These are phyloP conservation scores for Canis aureus DNA, from an alignment of 2,113 vertebrate genomes.

Conservation along the genomic window DNA sequence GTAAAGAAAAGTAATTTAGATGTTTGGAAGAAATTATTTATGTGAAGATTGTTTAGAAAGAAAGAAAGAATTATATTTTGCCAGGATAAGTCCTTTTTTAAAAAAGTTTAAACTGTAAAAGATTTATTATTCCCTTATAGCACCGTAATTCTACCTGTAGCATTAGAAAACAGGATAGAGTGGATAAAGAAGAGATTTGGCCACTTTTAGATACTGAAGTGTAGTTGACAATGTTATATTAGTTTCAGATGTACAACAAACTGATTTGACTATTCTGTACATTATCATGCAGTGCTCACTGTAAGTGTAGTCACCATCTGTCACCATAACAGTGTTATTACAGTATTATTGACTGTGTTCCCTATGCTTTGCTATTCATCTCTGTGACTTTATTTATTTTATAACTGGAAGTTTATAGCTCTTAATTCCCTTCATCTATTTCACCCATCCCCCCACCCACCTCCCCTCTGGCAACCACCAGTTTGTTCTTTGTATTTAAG, in stretches of 20 bases:
- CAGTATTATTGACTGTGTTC: not conserved
- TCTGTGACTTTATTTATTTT: not conserved
- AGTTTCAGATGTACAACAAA: not conserved
- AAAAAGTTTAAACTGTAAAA: not conserved
- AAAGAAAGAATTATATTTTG: slow-evolving; percentile 8
- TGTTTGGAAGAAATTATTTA: not conserved
- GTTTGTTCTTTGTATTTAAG: not conserved
- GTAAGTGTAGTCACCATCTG: not conserved
- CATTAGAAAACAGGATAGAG: not conserved
- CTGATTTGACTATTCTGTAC: not conserved
- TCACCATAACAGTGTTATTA: not conserved
- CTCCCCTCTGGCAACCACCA: not conserved
- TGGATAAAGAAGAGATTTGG: not conserved
- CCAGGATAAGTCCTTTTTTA: slow-evolving; percentile 1
- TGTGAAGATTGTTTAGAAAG: slow-evolving; percentile 9
- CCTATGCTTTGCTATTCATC: not conserved
- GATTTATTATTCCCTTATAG: not conserved
- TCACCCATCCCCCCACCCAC: not conserved
- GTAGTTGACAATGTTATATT: not conserved
- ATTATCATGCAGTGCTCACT: not conserved
- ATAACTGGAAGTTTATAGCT: not conserved
- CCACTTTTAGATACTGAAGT: not conserved
- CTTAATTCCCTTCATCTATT: not conserved
- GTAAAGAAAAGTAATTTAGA: slow-evolving; percentile 8
- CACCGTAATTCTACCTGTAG: not conserved